Evolutionary conservation across 2,113 vertebrate genomes (phyloP).

Genomic region (Podocnemis expansa): DNA sequence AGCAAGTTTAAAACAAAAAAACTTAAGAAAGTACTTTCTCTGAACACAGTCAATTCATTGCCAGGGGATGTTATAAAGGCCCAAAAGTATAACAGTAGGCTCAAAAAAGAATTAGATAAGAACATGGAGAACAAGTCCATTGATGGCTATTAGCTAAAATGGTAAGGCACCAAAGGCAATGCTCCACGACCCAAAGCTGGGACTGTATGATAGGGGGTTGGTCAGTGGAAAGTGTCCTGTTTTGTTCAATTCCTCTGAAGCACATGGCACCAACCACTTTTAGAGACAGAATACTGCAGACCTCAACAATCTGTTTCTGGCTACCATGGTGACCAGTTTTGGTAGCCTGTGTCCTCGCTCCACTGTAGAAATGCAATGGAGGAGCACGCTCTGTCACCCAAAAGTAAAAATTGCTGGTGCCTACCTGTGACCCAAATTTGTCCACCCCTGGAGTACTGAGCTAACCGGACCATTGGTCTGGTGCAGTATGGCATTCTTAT

Average conservation of each 20-base stretch:
- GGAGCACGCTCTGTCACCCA: too few relatives aligned
- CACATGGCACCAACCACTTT: not conserved
- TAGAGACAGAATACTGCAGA: not conserved
- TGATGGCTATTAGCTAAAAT: too few relatives aligned
- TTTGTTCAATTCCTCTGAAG: not conserved
- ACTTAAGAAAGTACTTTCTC: not conserved
- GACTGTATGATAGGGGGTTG: not conserved
- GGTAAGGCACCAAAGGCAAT: too few relatives aligned
- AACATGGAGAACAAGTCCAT: too few relatives aligned
- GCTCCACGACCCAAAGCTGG: not conserved
- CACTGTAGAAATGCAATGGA: too few relatives aligned
- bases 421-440: too few relatives aligned
- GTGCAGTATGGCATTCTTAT: not conserved
- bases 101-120: too few relatives aligned
- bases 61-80: not conserved
- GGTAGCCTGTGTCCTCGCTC: too few relatives aligned
- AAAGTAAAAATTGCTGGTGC: too few relatives aligned
- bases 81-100: not conserved
- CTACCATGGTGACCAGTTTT: too few relatives aligned
- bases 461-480: not conserved
- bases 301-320: too few relatives aligned
- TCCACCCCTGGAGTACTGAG: too few relatives aligned
- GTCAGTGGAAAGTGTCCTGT: not conserved
- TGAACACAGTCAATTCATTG: not conserved
- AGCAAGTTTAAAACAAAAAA: not conserved